Evolutionary conservation across 2,888 invertebrate species (phyloP), one percentile per base, ranked within the genome.

Genomic region (Nomada ruficornis): DNA sequence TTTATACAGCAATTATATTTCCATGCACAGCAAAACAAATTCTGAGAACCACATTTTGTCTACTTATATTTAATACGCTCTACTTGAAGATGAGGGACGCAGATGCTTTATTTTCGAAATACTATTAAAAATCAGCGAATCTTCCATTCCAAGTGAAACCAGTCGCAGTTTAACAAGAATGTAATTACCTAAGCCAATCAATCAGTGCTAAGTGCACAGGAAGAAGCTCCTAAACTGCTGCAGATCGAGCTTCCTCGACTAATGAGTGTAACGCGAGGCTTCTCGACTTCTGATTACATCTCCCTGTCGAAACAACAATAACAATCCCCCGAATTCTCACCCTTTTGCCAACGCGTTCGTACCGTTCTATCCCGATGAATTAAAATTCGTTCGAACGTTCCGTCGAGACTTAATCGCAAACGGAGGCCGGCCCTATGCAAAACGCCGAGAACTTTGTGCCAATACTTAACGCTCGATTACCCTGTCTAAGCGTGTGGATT

Each of bases 141-240:
- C 36, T 36, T 36, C 36, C 7, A 36, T 36, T 36, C 36, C 36
- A 36, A 7, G 36, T 36, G 36, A 36, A 36, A 9, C 36, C 7
- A 36, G 36, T 7, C 36, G 7, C 36, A 36, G 36, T 36, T 36
- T 36, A 36, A 36, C 36, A 36, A 36, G 20, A 9, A 52, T 23
- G 55, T 57, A 47, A 65, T 60, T 69, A 57, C 50, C 64, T 64
- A 78, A 63, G 65, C 10, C 13, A 23, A 36, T 62, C 47, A 47
- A 47, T 47, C 47, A 47, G 47, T 13, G 13, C 13, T 42, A 23
- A 3, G 2, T 18, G 67, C 29, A 15, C 54, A 67, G 42, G 36
- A 65, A 11, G 80, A 80, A 82, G 80, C 75, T 23, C 52, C n/a
- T 15, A 26, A 82, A 80, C 54, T 69, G 69, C 26, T 54, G 2